Evolutionary conservation across 2,113 vertebrate species (phyloP), one percentile per base, ranked within the genome.

Genomic region (Puma concolor): DNA sequence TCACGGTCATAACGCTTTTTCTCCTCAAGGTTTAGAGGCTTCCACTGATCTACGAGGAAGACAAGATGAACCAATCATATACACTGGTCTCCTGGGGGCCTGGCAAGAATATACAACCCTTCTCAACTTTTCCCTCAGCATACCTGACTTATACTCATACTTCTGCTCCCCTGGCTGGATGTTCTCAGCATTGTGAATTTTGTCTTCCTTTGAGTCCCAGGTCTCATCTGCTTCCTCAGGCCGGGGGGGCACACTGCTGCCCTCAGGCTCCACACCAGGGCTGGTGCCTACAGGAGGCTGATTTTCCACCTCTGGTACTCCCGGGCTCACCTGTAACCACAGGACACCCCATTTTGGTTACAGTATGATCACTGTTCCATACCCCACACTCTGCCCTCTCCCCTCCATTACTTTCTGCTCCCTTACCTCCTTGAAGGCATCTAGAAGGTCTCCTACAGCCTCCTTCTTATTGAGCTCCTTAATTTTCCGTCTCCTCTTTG

Each of bases 381-480:
- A 83, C 14, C 14, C 69, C 94, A 0, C 54, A 4, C 0, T 69
- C 66, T 1, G 1, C 63, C 93, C 48, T 64, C n/a, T 54, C n/a
- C 25, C 44, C 38, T 66, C 60, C 3, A 3, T 27, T 36, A 16
- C 50, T 10, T 38, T 36, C 41, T 66, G 31, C 33, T 91, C 54
- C 97, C 99, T 96, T 93, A 99, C 99, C 99, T 99, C 99, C 98
- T 99, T 99, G 98, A 99, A 99, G 96, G 99, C 99, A 99, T 99
- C 99, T 79, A 99, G 98, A 88, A 99, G 98, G 98, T 99, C 99
- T 94, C 99, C 99, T 69, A 99, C 99, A 7, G 99, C 98, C 97
- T 99, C 99, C 98, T 99, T 99, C 97, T 99, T 99, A 97, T 99
- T 99, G 79, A 99, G 98, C 71, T 99, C 99, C 99, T 99, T 99